Base-by-base conservation (phyloP, 1,140 invertebrate genomes). In the Maconellicoccus hirsutus region DNA sequence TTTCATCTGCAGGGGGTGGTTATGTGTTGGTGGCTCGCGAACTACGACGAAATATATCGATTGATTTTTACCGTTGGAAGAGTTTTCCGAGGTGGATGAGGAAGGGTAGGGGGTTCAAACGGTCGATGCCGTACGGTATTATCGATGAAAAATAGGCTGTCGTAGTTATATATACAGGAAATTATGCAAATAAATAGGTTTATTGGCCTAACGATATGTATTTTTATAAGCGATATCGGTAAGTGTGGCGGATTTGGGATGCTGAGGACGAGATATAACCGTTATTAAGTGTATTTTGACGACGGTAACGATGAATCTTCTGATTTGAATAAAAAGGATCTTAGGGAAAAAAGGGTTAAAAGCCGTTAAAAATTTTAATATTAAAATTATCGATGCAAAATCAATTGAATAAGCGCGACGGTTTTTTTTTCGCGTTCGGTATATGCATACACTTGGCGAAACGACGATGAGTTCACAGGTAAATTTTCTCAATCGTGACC, bases 301-400 rank as follows among this genome's bases (percentile, higher is more conserved):
- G 14, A 66, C 1, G 21, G 22, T 4, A 4, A 66, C 61, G 61
- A 25, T 19, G 61, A 66, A 16, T 66, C 4, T 25, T 4, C 16
- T 25, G 61, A 52, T 52, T 52, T 52, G 42, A 52, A 52, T 52
- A 52, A 52, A 52, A 52, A n/a, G n/a, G 42, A 52, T 52, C 42
- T 52, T 52, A 52, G n/a, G 42, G 25, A 22, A 66, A 66, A 26
- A 66, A 25, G 61, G 61, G 19, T 66, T 66, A 16, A 66, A 66
- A 66, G 61, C 61, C 61, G 61, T 66, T 66, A 66, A 66, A 66
- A 66, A 66, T 66, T 66, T 66, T 66, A 66, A 66, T 66, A 66
- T 66, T 66, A 66, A 66, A 66, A 66, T 66, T 66, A 66, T 66
- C 61, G 61, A 66, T 66, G 25, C 61, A 26, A 66, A 23, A 66